Percentiles rank a stretch among this genome's conserved stretches.
Conservation (phyloP, 2,113 vertebrate species). For the Dasyprocta punctata region DNA sequence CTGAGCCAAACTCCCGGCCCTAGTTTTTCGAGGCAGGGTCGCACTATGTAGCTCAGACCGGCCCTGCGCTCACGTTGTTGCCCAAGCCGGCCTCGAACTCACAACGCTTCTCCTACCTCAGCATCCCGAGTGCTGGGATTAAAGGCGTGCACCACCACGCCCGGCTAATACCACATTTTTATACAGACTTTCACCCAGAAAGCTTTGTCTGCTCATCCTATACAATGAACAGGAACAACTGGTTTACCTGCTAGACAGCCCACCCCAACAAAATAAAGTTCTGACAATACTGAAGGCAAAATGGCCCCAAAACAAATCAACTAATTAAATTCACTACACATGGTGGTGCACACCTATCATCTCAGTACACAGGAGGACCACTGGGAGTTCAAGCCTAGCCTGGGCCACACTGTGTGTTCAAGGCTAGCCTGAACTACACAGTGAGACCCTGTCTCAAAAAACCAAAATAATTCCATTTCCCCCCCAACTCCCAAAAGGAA, state of each 20-base stretch:
- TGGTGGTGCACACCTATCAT: neutral
- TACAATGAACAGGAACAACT: slow-evolving; percentile 41
- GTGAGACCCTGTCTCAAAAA: neutral
- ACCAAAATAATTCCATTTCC: neutral
- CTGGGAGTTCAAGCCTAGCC: neutral
- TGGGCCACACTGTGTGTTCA: neutral
- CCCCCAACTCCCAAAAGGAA: slow-evolving; percentile 47
- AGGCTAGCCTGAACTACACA: neutral
- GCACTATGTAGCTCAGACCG: too few species aligned
- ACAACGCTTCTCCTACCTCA: too few species aligned
- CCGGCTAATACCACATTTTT: neutral
- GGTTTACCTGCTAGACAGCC: neutral
- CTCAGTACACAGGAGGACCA: neutral
- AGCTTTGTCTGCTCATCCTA: neutral
- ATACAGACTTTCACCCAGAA: slow-evolving; percentile 31
- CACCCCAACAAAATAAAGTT: slow-evolving; percentile 32
- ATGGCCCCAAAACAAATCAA: neutral
- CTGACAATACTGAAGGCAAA: slow-evolving; percentile 25
- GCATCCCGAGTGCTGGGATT: too few species aligned
- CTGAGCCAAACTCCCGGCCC: too few species aligned
- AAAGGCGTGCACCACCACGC: too few species aligned
- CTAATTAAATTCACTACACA: neutral
- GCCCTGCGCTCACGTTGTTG: too few species aligned
- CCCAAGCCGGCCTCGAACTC: too few species aligned
- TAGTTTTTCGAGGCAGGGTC: too few species aligned